Evolutionary conservation across 2,113 vertebrate genomes (phyloP), one percentile per base, ranked within the genome.

Genomic region (Lipophrys pholis): DNA sequence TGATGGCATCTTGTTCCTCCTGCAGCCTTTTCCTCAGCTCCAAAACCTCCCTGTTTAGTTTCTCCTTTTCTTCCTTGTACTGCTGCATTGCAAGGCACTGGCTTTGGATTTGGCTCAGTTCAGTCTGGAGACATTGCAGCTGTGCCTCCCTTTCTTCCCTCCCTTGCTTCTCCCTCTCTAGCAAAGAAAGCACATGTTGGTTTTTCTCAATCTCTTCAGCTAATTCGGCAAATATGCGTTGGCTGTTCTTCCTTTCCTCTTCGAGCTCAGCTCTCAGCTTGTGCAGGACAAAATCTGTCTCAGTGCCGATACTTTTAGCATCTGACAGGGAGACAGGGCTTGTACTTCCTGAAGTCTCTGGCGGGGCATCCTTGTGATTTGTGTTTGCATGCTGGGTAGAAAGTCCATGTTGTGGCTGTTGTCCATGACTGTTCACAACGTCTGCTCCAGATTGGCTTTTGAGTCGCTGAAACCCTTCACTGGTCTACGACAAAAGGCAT

Each of bases 1-100:
- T 87, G 45, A 71, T 80, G 7, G 71, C 36, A 69, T 91, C 83
- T 59, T 88, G 91, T 21, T 90, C 92, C 52, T 87, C 67, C 39
- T 82, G 69, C 53, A 49, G 79, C 45, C 72, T 93, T 61, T 80
- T 81, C 59, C 88, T 93, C 73, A 95, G 86, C 51, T 92, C 84
- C 14, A 78, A 57, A 38, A 95, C 89, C 56, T 96, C 92, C 49
- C 76, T 63, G 81, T 93, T 95, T 40, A 95, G 87, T 12, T 61
- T 74, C 55, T 94, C 91, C 51, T 95, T 93, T 72, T 95, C 95
- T 5, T 72, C 78, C 80, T 95, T 95, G 45, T 87, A 90, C 48
- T 30, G 79, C 49, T 92, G 90, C 21, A 87, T 82, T 76, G 94
- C 93, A 56, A 84, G 81, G 41, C 87, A 89, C 73, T 87, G 90